These are phyloP conservation scores for Coracopsis vasa DNA, from an alignment of 2,113 vertebrate species.

Conservation along the genomic window DNA sequence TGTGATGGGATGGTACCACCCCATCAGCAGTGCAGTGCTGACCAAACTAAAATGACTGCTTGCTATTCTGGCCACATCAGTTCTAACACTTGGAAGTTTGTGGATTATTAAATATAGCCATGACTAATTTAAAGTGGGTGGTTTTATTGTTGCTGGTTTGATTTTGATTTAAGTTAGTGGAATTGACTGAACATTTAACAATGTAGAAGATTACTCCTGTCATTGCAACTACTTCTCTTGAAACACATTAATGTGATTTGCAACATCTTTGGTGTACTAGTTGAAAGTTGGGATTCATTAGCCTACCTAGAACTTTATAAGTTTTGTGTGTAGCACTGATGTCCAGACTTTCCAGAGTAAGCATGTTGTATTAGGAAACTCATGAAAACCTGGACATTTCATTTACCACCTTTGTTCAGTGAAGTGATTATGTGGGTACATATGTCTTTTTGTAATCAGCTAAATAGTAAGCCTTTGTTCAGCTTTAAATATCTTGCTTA, in stretches of 20 bases:
- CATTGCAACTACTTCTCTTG: not conserved
- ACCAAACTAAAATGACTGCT: not conserved
- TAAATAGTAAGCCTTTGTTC: not conserved
- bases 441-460: not conserved
- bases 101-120: not conserved
- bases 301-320: not conserved
- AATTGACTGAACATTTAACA: not conserved
- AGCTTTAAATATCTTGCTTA: not conserved
- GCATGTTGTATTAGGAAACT: fast-evolving
- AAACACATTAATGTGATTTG: not conserved
- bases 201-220: not conserved
- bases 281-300: not conserved
- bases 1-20: not conserved
- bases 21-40: not conserved
- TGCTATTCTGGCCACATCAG: not conserved
- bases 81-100: not conserved
- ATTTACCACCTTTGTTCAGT: not conserved
- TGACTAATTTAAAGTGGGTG: not conserved
- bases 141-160: not conserved
- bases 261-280: not conserved
- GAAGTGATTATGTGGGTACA: not conserved
- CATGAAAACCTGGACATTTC: not conserved
- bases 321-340: not conserved
- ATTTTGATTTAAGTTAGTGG: not conserved
- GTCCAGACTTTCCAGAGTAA: not conserved